Base-by-base conservation (phyloP, 2,797 vertebrate species). In the Monodelphis domestica region DNA sequence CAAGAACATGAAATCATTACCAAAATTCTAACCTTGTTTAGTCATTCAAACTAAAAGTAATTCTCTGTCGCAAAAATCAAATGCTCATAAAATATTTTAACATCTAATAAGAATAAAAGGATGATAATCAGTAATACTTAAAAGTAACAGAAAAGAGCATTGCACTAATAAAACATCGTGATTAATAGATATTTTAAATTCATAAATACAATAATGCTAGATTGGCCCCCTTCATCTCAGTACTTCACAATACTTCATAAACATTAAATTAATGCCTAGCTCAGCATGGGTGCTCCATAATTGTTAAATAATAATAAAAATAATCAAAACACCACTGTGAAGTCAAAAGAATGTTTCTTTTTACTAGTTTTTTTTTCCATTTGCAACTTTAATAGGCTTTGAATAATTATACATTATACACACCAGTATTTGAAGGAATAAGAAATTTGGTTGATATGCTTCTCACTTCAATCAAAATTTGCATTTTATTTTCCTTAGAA, bases 101-200 rank as follows among this genome's bases (percentile, higher is more conserved):
- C 63, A 95, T 96, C 96, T 95, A 97, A 97, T 95, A 97, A 97
- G 95, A 96, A 97, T 95, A 87, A 97, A 97, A 90, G 92, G 90
- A 96, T 94, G 26, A 96, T 95, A 93, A 94, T 96, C 91, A 54
- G 96, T 92, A 96, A 96, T 93, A 96, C 97, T 96, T 97, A 94
- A 96, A 94, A 29, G 2, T 51, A 93, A 96, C 96, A 96, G 93
- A 97, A 97, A 94, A 95, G 70, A 91, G 15, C 88, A 90, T 97
- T 96, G 4, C 94, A 94, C 97, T 98, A 97, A 97, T 95, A 92
- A 53, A 96, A 94, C 89, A 97, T 97, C 97, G 97, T 97, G 96
- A 97, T 95, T 1, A 54, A 94, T 95, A 97, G 96, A 95, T 98
- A 97, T 90, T 96, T 96, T 94, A 97, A 95, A 97, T 95, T 97